phyloP scores from a whole-genome alignment of 2,888 invertebrate species.

The Lamellibrachia satsuma region DNA sequence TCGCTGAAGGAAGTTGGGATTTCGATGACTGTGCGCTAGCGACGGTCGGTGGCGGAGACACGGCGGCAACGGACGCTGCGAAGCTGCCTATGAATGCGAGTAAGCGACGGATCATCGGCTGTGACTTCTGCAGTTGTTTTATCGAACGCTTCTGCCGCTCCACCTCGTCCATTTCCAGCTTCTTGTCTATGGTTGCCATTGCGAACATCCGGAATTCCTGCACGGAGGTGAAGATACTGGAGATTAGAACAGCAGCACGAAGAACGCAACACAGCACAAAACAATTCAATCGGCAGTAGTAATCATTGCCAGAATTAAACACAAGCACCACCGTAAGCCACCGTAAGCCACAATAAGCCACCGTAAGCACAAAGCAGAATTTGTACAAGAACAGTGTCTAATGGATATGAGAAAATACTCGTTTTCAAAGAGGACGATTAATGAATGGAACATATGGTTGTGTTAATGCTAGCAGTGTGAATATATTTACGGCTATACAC shows the following conservation, averaged over 20 bases:
- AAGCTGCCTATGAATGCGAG: not conserved
- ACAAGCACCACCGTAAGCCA: no score
- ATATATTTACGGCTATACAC: not conserved
- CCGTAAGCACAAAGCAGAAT: no score
- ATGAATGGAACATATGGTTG: not conserved
- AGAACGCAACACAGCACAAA: no score
- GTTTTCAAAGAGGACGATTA: not conserved
- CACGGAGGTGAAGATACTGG: not conserved
- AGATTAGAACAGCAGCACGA: no score
- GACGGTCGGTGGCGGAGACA: not conserved
- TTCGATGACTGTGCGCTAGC: not conserved
- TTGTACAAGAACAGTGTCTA: no score
- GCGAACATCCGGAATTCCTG: slow-evolving; percentile 48
- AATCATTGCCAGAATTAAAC: no score
- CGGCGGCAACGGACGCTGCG: not conserved
- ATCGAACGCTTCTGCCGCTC: not conserved
- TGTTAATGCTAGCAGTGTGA: not conserved
- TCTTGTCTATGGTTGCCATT: slow-evolving; percentile 47
- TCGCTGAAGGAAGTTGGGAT: not conserved
- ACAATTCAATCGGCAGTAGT: no score
- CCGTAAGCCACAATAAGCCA: no score
- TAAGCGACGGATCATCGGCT: not conserved
- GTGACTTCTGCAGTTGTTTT: not conserved
- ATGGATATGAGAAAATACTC: no score
- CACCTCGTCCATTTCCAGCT: slow-evolving; percentile 38